Evolutionary conservation across 2,888 invertebrate species (phyloP).

Genomic region (Drosophila longiperda): DNA sequence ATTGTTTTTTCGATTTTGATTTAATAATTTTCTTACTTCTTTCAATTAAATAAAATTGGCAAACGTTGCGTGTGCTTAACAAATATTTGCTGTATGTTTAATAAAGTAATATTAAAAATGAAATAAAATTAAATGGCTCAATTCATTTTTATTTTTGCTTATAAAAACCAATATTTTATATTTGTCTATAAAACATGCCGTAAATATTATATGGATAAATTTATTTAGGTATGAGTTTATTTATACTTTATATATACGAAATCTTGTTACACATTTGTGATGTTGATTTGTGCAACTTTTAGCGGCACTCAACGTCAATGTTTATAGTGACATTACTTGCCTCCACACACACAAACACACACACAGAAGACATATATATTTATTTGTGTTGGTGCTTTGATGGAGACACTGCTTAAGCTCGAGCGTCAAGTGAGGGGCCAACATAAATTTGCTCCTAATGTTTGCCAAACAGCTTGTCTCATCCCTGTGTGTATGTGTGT

Average conservation of each 20-base stretch:
- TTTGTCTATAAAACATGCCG: not conserved
- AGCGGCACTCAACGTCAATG: slow-evolving; percentile 53
- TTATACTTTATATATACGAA: not conserved
- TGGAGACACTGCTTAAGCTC: slow-evolving; percentile 38
- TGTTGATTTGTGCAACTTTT: slow-evolving; percentile 59
- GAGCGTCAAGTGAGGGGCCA: slow-evolving; percentile 46
- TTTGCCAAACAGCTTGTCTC: slow-evolving; percentile 60
- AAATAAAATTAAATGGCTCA: not conserved
- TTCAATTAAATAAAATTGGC: not conserved
- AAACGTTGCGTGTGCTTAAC: not conserved
- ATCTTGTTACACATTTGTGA: slow-evolving; percentile 12
- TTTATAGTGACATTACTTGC: slow-evolving; percentile 52
- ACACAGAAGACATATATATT: slow-evolving; percentile 27
- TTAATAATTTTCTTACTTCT: not conserved
- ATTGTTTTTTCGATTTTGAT: not conserved
- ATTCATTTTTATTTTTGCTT: not conserved
- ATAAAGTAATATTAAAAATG: not conserved
- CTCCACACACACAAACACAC: slow-evolving; percentile 24
- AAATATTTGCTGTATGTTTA: not conserved
- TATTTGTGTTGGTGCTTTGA: slow-evolving; percentile 43
- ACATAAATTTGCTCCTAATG: slow-evolving; percentile 69
- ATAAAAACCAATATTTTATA: not conserved
- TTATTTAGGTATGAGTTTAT: not conserved
- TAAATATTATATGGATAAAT: not conserved
- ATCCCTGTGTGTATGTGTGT: slow-evolving; percentile 20